Evolutionary conservation across 2,113 vertebrate species (phyloP).

Genomic region (Antechinus stuartii): DNA sequence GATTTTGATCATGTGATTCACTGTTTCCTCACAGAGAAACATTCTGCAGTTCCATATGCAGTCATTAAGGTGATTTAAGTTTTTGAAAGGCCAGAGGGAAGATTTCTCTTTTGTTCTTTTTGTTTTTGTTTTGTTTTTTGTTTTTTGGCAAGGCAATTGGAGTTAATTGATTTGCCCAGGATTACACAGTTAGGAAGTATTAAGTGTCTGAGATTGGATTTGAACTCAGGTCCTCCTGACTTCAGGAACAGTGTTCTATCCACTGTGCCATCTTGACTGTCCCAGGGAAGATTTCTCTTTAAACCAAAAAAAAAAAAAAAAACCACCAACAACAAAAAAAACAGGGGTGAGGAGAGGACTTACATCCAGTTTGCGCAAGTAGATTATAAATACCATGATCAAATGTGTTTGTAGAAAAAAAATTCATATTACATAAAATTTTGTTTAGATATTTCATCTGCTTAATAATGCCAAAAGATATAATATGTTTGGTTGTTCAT

Average conservation of each 20-base stretch:
- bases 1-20: constrained; percentile 9
- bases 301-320: background rate
- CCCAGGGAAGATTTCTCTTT: background rate
- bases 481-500: constrained; percentile 58
- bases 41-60: background rate
- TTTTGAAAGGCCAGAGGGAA: background rate
- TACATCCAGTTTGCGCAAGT: background rate
- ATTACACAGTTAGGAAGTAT: too few relatives aligned
- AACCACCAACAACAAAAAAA: too few relatives aligned
- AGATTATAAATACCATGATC: constrained; percentile 30
- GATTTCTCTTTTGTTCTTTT: background rate
- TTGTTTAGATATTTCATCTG: constrained; percentile 53
- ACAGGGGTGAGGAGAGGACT: background rate
- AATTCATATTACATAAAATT: constrained; percentile 20
- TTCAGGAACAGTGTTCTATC: too few relatives aligned
- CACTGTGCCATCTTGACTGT: too few relatives aligned
- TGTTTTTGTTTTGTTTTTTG: too few relatives aligned
- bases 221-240: too few relatives aligned
- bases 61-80: constrained; percentile 10
- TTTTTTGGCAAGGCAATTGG: too few relatives aligned
- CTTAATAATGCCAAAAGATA: constrained; percentile 54
- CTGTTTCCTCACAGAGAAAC: background rate
- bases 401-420: constrained; percentile 56
- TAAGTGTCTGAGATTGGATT: too few relatives aligned
- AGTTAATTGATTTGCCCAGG: too few relatives aligned